Conservation (phyloP, 2,888 invertebrate genomes). For the Microplitis deprimator region DNA sequence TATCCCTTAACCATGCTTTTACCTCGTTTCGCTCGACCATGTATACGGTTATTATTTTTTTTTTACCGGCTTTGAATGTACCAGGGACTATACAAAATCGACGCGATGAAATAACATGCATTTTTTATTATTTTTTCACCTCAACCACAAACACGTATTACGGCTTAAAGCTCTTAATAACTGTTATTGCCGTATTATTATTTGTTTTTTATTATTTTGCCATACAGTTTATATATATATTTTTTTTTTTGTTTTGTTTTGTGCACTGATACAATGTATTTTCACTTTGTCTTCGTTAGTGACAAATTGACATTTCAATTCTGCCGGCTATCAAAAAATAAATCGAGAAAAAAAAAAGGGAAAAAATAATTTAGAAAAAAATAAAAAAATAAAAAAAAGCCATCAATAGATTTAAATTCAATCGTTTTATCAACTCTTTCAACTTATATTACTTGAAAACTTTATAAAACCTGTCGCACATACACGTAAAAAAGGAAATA, state of each 20-base stretch:
- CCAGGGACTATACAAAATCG: slow-evolving; percentile 4
- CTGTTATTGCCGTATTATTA: slow-evolving; percentile 1
- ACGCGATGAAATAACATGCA: slow-evolving; percentile 7
- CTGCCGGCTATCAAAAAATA: background rate
- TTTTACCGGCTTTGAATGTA: slow-evolving; percentile 6
- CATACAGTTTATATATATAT: background rate
- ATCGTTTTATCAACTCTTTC: slow-evolving; percentile 3
- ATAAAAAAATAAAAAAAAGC: background rate
- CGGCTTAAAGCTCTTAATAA: slow-evolving; percentile 10
- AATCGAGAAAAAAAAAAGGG: background rate
- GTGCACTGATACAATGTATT: background rate
- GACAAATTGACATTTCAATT: slow-evolving; percentile 6
- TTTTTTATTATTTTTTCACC: slow-evolving; percentile 10
- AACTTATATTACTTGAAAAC: slow-evolving; percentile 7
- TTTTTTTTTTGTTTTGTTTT: background rate
- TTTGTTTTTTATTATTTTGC: background rate
- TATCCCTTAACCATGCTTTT: slow-evolving; percentile 3
- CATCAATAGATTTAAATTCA: slow-evolving; percentile 9
- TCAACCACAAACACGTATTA: background rate
- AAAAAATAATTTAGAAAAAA: background rate
- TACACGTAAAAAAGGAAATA: background rate
- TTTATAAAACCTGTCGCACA: background rate
- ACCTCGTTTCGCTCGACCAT: background rate
- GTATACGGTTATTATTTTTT: slow-evolving; percentile 18
- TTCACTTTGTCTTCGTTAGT: slow-evolving; percentile 5